phyloP scores from a whole-genome alignment of 2,888 invertebrate genomes.

The Tortrix viridana region DNA sequence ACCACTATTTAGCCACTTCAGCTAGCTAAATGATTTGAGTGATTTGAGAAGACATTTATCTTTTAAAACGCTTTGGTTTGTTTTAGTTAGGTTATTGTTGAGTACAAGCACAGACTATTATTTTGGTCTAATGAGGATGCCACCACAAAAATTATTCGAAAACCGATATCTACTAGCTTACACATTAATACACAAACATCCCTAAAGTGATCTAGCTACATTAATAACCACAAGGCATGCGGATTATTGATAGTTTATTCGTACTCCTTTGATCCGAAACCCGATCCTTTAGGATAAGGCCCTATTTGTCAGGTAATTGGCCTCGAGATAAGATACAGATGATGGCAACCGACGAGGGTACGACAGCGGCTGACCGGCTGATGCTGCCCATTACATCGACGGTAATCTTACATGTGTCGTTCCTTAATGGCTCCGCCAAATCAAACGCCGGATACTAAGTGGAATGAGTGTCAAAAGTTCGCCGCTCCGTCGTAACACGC shows the following conservation, averaged over 20 bases:
- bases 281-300: constrained; percentile 1
- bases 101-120: too few relatives aligned
- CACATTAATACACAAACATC: neutral
- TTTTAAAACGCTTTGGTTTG: too few relatives aligned
- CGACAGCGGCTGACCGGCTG: neutral
- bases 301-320: constrained; percentile 21
- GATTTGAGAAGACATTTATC: too few relatives aligned
- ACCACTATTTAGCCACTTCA: too few relatives aligned
- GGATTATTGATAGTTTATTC: constrained; percentile 9
- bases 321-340: constrained; percentile 18
- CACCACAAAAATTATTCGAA: too few relatives aligned
- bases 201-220: neutral
- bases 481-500: too few relatives aligned
- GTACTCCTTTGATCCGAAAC: constrained; percentile 1
- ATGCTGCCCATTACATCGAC: too few relatives aligned
- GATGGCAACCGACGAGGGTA: constrained; percentile 18
- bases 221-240: neutral
- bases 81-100: too few relatives aligned
- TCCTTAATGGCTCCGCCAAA: neutral
- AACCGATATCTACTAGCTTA: too few relatives aligned
- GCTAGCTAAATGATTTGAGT: too few relatives aligned
- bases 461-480: neutral
- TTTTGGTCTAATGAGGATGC: too few relatives aligned
- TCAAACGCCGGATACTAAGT: neutral
- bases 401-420: constrained; percentile 3